phyloP scores from a whole-genome alignment of 2,888 invertebrate species.

The Alloplasta piceator region DNA sequence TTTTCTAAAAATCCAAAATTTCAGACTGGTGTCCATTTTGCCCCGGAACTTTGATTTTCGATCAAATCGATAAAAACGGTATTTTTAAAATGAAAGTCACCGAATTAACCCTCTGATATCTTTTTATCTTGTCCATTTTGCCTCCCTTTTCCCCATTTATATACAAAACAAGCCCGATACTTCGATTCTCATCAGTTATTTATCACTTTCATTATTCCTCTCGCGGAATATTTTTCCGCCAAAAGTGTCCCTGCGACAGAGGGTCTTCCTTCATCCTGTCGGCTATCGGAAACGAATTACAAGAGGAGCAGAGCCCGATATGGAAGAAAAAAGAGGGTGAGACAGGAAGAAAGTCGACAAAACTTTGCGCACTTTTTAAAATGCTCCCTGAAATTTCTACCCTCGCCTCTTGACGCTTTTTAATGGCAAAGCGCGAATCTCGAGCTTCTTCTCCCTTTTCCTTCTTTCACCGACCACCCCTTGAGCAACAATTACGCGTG shows the following conservation, averaged over 20 bases:
- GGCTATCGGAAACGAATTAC: slow-evolving; percentile 79
- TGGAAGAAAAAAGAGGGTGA: slow-evolving; percentile 23
- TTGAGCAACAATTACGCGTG: slow-evolving; percentile 76
- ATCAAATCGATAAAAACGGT: too few species aligned
- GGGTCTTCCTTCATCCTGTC: slow-evolving; percentile 73
- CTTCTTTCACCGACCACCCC: slow-evolving; percentile 59
- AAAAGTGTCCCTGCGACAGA: slow-evolving; percentile 57
- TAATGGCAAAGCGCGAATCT: slow-evolving; percentile 13
- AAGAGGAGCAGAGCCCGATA: slow-evolving; percentile 64
- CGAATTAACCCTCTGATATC: too few species aligned
- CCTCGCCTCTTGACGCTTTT: slow-evolving; percentile 43
- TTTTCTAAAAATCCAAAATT: too few species aligned
- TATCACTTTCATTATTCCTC: slow-evolving; percentile 78
- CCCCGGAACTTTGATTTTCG: too few species aligned
- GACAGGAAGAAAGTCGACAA: slow-evolving; percentile 8
- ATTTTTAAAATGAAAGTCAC: too few species aligned
- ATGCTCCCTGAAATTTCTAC: slow-evolving; percentile 17
- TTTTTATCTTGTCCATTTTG: too few species aligned
- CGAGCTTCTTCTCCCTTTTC: slow-evolving; percentile 40
- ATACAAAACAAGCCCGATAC: slow-evolving; percentile 43
- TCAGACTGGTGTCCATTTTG: too few species aligned
- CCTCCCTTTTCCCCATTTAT: neutral
- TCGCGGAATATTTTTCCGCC: slow-evolving; percentile 61
- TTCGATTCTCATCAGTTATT: slow-evolving; percentile 81
- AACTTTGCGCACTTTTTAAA: slow-evolving; percentile 21